A percentile compares a stretch with the other conserved stretches of the same genome.
These are phyloP conservation scores for Zeuzera pyrina DNA, from an alignment of 2,888 invertebrate species.

Conservation along the genomic window DNA sequence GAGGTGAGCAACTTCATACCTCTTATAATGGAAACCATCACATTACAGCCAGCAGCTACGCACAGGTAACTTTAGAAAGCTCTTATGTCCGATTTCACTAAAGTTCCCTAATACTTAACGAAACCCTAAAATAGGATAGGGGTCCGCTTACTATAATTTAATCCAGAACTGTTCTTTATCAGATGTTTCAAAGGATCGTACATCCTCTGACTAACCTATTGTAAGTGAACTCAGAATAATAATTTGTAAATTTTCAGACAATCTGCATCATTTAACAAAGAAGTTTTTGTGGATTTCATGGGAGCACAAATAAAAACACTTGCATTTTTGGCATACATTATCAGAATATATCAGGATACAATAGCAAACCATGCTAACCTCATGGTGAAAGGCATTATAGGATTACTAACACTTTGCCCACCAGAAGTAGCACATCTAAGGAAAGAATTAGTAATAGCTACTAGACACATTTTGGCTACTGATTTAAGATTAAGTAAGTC, in stretches of 20 bases:
- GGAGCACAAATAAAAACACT: conserved; percentile 98
- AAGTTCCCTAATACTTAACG: too few species aligned
- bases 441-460: conserved; percentile 95
- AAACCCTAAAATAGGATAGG: too few species aligned
- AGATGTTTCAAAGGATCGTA: too few species aligned
- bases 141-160: too few species aligned
- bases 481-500: conserved; percentile 87
- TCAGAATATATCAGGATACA: conserved; percentile 88
- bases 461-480: conserved; percentile 95
- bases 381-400: conserved; percentile 95
- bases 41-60: conserved; percentile 86
- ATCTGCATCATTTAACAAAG: conserved; percentile 91
- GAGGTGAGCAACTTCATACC: conserved; percentile 98
- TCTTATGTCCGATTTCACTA: too few species aligned
- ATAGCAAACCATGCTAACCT: conserved; percentile 85
- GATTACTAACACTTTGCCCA: conserved; percentile 91
- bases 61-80: too few species aligned
- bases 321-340: conserved; percentile 97
- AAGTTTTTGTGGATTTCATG: conserved; percentile 99
- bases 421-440: conserved; percentile 95
- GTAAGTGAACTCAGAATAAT: too few species aligned
- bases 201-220: too few species aligned
- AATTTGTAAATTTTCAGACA: conserved; percentile 66
- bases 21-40: conserved; percentile 95
- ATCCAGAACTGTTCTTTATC: too few species aligned